phyloP scores from a whole-genome alignment of 2,888 invertebrate genomes.

The Bursaphelenchus okinawaensis region DNA sequence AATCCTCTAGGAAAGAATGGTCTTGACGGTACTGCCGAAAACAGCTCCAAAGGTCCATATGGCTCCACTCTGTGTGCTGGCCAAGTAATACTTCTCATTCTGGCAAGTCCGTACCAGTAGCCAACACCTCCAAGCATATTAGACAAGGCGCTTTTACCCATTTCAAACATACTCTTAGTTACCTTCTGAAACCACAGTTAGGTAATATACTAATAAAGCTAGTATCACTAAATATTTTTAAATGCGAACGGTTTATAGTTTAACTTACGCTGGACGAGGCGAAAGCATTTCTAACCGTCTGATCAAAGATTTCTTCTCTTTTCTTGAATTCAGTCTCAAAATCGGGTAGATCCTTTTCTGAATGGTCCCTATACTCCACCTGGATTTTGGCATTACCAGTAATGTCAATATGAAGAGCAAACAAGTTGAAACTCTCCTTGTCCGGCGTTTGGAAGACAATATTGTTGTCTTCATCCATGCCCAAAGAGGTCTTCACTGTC shows the following conservation, averaged over 20 bases:
- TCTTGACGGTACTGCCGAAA: constrained; percentile 73
- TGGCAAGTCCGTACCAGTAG: constrained; percentile 86
- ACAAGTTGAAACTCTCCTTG: constrained; percentile 21
- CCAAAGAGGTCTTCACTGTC: not conserved
- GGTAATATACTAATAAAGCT: not conserved
- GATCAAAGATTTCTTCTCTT: constrained; percentile 68
- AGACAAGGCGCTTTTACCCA: constrained; percentile 25
- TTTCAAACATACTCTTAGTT: not conserved
- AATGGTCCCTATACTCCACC: constrained; percentile 21
- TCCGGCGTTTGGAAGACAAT: constrained; percentile 3
- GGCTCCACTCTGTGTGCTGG: constrained; percentile 59
- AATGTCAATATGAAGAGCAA: constrained; percentile 38
- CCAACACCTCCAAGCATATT: constrained; percentile 86
- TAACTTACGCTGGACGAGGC: constrained; percentile 68
- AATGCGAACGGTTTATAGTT: not conserved
- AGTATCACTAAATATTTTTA: not conserved
- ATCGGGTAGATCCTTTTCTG: constrained; percentile 61
- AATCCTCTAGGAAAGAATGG: constrained; percentile 97
- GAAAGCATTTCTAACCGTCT: constrained; percentile 77
- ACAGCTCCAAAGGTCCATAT: constrained; percentile 87
- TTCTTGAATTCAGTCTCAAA: constrained; percentile 68
- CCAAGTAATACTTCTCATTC: constrained; percentile 64
- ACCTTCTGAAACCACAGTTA: constrained; percentile 1
- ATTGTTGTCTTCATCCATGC: not conserved
- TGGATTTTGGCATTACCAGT: constrained; percentile 10